Evolutionary conservation across 2,888 invertebrate genomes (phyloP).

Genomic region (Coleophora flavipennella): DNA sequence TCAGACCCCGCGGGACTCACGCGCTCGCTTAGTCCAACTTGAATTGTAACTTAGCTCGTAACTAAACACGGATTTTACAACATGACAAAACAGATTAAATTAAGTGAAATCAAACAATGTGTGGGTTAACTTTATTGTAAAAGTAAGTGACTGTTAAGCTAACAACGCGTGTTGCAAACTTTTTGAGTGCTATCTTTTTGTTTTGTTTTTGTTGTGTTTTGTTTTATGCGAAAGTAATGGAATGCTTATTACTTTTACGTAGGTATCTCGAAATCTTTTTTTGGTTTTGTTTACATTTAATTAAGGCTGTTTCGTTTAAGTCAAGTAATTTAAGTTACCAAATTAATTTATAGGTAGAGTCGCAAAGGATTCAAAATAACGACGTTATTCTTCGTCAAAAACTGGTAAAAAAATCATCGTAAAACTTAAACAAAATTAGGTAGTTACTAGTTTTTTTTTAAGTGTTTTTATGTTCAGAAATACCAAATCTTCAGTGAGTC

Average conservation of each 20-base stretch:
- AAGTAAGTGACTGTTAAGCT: constrained; percentile 1
- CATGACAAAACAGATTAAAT: constrained; percentile 13
- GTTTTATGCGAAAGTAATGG: constrained; percentile 15
- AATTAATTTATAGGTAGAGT: not conserved
- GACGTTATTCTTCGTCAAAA: too few species aligned
- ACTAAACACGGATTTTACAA: constrained; percentile 6
- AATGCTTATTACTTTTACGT: constrained; percentile 26
- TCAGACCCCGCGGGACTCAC: constrained; percentile 27
- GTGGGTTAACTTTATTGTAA: constrained; percentile 14
- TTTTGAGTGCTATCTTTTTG: constrained; percentile 21
- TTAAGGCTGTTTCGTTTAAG: constrained; percentile 5
- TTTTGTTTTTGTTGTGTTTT: constrained; percentile 24
- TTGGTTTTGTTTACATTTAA: constrained; percentile 10
- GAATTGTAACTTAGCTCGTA: constrained; percentile 33
- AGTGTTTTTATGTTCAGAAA: too few species aligned
- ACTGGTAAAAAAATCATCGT: too few species aligned
- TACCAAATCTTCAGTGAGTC: too few species aligned
- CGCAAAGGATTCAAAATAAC: too few species aligned
- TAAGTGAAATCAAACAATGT: constrained; percentile 16
- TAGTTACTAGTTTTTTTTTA: too few species aligned
- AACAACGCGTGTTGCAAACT: constrained; percentile 18
- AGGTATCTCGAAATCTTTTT: constrained; percentile 12
- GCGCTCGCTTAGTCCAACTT: constrained; percentile 19
- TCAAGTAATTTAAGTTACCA: not conserved
- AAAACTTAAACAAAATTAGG: too few species aligned